These are phyloP conservation scores for Zonitis immaculata DNA, from an alignment of 2,888 invertebrate species.

Conservation along the genomic window DNA sequence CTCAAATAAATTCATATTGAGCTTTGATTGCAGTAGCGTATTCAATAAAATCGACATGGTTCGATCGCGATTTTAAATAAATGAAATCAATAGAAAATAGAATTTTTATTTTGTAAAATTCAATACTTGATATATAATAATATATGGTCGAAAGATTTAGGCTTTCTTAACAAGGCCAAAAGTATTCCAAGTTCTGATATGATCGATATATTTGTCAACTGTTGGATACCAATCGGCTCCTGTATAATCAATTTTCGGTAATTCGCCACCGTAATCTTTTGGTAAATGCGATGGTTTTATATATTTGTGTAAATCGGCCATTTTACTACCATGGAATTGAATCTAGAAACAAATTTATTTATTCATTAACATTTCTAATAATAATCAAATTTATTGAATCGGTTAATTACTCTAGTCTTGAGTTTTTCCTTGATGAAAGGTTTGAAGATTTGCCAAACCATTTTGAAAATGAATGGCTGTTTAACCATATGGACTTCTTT, in stretches of 20 bases:
- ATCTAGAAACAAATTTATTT: conserved; percentile 60
- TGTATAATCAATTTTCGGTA: conserved; percentile 71
- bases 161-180: conserved; percentile 59
- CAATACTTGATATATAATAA: neutral
- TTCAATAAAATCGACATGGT: too few relatives aligned
- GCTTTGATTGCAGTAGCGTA: neutral
- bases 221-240: conserved; percentile 75
- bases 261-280: conserved; percentile 68
- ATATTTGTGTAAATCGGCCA: conserved; percentile 69
- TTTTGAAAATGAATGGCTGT: conserved; percentile 77
- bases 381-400: neutral
- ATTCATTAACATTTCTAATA: too few relatives aligned
- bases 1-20: conserved; percentile 5
- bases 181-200: conserved; percentile 63
- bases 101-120: conserved; percentile 19
- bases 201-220: conserved; percentile 59
- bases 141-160: neutral
- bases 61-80: too few relatives aligned
- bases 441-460: conserved; percentile 81
- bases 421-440: conserved; percentile 77
- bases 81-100: conserved; percentile 38
- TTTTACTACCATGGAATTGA: conserved; percentile 78
- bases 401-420: conserved; percentile 57
- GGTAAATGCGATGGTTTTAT: conserved; percentile 66
- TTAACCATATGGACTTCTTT: conserved; percentile 85